These are phyloP conservation scores for Platycheirus rosarum DNA, from an alignment of 2,888 invertebrate genomes.

Conservation along the genomic window DNA sequence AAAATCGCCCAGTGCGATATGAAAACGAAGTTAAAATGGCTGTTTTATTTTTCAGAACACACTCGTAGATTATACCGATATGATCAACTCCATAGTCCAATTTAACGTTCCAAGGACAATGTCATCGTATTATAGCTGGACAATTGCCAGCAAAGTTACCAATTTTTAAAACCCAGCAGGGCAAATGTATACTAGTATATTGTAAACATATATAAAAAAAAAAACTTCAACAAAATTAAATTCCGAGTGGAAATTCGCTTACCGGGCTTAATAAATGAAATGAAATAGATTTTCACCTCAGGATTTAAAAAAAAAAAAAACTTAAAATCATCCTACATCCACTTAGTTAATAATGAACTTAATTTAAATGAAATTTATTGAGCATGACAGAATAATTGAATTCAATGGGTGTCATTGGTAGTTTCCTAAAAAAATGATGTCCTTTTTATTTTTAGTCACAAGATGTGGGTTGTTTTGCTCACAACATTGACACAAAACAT, in stretches of 20 bases:
- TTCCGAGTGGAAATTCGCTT: neutral
- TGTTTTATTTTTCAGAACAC: neutral
- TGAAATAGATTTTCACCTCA: no score
- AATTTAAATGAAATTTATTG: no score
- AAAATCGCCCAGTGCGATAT: neutral
- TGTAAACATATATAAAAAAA: no score
- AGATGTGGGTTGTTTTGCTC: no score
- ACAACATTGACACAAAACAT: no score
- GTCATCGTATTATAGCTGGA: slow-evolving; percentile 15
- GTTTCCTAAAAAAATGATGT: no score
- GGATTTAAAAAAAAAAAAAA: no score
- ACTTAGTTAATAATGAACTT: no score
- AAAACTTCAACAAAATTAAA: neutral
- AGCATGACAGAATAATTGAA: no score
- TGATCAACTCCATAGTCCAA: neutral
- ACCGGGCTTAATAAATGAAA: neutral
- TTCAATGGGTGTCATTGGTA: no score
- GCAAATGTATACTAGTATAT: neutral
- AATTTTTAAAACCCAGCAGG: neutral
- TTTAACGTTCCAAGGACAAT: slow-evolving; percentile 28
- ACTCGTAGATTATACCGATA: neutral
- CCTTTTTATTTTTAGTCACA: no score
- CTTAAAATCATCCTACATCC: no score
- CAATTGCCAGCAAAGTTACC: slow-evolving; percentile 28
- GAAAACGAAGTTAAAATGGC: neutral